Conservation (phyloP, 2,113 vertebrate species). For the Calyptommatus sinebrachiatus region DNA sequence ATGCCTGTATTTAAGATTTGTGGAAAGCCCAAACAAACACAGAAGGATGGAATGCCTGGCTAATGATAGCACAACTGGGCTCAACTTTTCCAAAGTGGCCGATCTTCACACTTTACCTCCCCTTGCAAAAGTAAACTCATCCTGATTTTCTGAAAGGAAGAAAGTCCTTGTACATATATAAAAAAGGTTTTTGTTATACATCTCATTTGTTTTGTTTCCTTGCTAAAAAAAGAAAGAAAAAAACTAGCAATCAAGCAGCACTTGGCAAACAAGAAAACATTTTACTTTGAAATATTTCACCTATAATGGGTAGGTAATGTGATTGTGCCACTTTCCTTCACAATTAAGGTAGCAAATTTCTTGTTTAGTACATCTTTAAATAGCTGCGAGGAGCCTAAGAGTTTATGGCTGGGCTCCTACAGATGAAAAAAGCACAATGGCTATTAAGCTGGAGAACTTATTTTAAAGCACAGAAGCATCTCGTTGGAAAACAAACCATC, state of each 20-base stretch:
- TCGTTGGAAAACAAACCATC: neutral
- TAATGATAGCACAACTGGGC: neutral
- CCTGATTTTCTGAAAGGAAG: neutral
- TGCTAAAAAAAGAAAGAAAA: too few relatives aligned
- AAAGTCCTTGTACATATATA: neutral
- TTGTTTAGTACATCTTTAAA: neutral
- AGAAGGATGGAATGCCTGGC: neutral
- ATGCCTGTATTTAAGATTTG: neutral
- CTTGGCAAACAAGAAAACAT: neutral
- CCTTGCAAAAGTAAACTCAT: neutral
- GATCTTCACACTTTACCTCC: neutral
- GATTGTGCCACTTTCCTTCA: neutral
- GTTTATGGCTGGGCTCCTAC: neutral
- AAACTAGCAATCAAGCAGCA: neutral
- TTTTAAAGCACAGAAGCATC: slow-evolving; percentile 18
- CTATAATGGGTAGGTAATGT: slow-evolving; percentile 1
- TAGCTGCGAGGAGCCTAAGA: neutral
- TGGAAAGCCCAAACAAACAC: neutral
- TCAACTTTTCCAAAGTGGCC: neutral
- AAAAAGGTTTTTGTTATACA: neutral
- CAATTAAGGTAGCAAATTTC: neutral
- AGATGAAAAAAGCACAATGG: slow-evolving; percentile 10
- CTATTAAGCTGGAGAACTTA: neutral
- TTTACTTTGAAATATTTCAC: slow-evolving; percentile 12
- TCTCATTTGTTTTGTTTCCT: slow-evolving; percentile 3